Conservation (phyloP, 2,888 invertebrate genomes). For the Chaetogeoica ovagalla region DNA sequence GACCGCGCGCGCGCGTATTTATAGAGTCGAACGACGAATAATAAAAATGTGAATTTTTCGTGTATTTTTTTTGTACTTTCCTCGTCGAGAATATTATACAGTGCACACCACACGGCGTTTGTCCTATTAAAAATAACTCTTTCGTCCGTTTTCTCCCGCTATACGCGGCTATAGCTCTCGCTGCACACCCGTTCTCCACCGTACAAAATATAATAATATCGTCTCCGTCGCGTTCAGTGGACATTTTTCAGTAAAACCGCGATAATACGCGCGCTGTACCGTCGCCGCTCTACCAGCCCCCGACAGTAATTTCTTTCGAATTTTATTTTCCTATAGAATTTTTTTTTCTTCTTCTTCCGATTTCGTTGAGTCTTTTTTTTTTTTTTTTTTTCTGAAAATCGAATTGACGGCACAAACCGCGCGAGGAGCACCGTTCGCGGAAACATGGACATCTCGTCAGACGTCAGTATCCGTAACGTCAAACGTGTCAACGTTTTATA, state of each 20-base stretch:
- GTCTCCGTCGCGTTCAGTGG: too few species aligned
- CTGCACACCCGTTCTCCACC: not conserved
- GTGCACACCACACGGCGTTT: not conserved
- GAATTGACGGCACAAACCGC: too few species aligned
- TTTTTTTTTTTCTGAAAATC: too few species aligned
- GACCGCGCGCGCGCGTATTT: not conserved
- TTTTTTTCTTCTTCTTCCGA: too few species aligned
- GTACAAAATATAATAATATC: too few species aligned
- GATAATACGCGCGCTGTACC: not conserved
- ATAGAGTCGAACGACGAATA: not conserved
- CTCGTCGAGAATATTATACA: not conserved
- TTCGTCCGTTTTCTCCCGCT: not conserved
- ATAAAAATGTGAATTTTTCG: not conserved
- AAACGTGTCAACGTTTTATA: not conserved
- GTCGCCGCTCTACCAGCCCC: too few species aligned
- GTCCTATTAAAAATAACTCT: slow-evolving; percentile 42
- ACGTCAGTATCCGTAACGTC: slow-evolving; percentile 38
- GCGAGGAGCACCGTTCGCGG: too few species aligned
- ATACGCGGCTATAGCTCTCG: too few species aligned
- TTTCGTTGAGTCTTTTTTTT: too few species aligned
- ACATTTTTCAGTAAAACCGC: not conserved
- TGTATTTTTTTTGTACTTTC: not conserved
- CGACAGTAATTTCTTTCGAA: too few species aligned
- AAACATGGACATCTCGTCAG: slow-evolving; percentile 44
- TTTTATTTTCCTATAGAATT: too few species aligned